These are phyloP conservation scores for Callimorpha dominula DNA, from an alignment of 2,888 invertebrate genomes.

Conservation along the genomic window DNA sequence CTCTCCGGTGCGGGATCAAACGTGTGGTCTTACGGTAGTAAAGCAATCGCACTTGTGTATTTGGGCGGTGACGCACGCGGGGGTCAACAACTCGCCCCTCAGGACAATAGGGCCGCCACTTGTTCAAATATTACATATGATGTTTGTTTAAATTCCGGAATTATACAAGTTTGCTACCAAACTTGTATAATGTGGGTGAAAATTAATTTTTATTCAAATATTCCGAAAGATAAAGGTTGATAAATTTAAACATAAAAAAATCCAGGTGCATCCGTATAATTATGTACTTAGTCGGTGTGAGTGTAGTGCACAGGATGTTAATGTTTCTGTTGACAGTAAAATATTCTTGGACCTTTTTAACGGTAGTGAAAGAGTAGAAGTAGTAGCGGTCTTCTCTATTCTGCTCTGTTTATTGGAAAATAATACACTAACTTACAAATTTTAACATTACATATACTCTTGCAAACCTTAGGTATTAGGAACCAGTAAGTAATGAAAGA, in stretches of 20 bases:
- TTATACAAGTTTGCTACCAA: background rate
- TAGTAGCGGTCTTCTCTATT: background rate
- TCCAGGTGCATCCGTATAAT: too few relatives aligned
- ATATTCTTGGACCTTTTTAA: background rate
- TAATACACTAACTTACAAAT: too few relatives aligned
- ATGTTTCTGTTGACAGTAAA: background rate
- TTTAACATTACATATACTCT: too few relatives aligned
- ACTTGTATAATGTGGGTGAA: background rate
- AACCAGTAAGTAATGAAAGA: too few relatives aligned
- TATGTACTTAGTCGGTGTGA: background rate
- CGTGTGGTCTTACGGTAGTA: slow-evolving; percentile 9
- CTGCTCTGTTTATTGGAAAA: background rate
- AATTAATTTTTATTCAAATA: too few relatives aligned
- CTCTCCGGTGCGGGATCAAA: background rate
- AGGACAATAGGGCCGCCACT: slow-evolving; percentile 11
- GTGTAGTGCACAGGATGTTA: background rate
- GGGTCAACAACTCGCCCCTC: slow-evolving; percentile 38
- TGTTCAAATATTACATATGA: background rate
- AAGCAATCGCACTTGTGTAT: slow-evolving; percentile 30
- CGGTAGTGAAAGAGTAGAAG: background rate
- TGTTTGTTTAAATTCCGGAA: background rate
- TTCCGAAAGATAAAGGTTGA: too few relatives aligned
- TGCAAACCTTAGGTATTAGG: too few relatives aligned
- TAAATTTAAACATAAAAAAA: too few relatives aligned
- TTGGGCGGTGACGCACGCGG: slow-evolving; percentile 40